Percentiles rank a stretch among this genome's conserved stretches.
phyloP scores from a whole-genome alignment of 2,888 invertebrate species.

The Parnassius apollo region DNA sequence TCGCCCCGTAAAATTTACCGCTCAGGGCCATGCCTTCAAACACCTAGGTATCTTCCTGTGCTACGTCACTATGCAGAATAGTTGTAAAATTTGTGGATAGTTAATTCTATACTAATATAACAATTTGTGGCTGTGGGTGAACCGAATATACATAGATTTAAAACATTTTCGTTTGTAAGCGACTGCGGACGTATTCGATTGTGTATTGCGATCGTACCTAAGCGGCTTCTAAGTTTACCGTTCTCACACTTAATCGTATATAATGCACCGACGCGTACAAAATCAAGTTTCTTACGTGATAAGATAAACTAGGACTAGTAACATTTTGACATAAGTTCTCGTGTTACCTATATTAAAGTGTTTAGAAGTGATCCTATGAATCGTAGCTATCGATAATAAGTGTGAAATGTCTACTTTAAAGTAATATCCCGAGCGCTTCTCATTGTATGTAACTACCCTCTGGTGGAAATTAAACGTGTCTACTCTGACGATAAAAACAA shows the following conservation, averaged over 20 bases:
- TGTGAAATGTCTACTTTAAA: conserved; percentile 7
- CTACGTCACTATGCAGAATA: neutral
- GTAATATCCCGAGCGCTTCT: neutral
- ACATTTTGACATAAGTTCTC: conserved; percentile 12
- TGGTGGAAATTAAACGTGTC: neutral
- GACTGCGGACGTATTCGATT: conserved; percentile 9
- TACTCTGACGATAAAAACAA: neutral
- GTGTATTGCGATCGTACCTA: conserved; percentile 17
- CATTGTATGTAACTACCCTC: neutral
- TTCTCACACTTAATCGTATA: conserved; percentile 9
- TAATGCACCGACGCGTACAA: conserved; percentile 28
- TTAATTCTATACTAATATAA: conserved; percentile 14
- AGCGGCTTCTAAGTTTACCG: conserved; percentile 3
- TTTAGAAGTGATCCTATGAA: conserved; percentile 10
- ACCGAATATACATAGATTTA: conserved; percentile 22
- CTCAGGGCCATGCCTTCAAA: too few species aligned
- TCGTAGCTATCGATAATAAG: neutral
- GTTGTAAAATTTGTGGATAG: conserved; percentile 15
- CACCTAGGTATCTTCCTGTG: too few species aligned
- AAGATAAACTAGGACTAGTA: conserved; percentile 12
- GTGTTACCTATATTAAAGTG: conserved; percentile 1
- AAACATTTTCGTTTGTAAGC: conserved; percentile 3
- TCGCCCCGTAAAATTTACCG: too few species aligned
- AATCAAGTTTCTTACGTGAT: conserved; percentile 18
- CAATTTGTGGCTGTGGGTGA: conserved; percentile 27